A percentile compares a stretch with the other conserved stretches of the same genome.
Conservation (phyloP, 1,140 invertebrate species). For the Lasioglossum baleicum region DNA sequence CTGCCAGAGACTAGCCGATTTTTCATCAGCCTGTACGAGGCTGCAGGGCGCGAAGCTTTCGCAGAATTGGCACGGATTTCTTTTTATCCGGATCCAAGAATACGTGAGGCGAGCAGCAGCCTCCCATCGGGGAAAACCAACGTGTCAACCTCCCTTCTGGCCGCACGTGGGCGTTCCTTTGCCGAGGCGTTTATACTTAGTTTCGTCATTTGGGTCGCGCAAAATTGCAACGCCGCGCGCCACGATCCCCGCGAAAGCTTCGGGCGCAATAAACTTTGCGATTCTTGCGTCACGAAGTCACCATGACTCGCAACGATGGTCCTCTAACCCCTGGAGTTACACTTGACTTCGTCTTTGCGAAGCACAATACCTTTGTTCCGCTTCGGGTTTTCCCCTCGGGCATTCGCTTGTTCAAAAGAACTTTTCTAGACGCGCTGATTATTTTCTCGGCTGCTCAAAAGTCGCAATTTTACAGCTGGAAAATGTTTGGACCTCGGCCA, state of each 20-base stretch:
- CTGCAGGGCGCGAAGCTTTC: no score
- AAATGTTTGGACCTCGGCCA: no score
- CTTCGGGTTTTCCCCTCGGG: no score
- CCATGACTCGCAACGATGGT: constrained; percentile 19
- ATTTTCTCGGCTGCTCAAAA: no score
- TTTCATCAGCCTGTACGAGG: no score
- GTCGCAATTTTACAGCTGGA: no score
- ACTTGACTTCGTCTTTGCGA: no score
- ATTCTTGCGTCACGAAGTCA: constrained; percentile 42
- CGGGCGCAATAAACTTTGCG: constrained; percentile 50
- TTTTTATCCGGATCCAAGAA: constrained; percentile 51
- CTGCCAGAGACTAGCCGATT: no score
- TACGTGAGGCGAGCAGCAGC: constrained; percentile 11
- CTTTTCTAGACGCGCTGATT: no score
- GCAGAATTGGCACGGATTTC: constrained; percentile 22
- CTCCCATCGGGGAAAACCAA: constrained; percentile 55
- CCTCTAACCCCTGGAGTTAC: constrained; percentile 1
- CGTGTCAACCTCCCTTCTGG: constrained; percentile 50
- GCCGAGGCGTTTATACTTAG: constrained; percentile 60
- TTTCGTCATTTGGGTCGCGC: constrained; percentile 65
- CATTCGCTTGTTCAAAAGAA: no score
- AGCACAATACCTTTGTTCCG: no score
- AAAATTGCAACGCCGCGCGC: constrained; percentile 46
- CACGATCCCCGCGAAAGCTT: constrained; percentile 36
- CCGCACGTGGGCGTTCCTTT: constrained; percentile 58